Conservation (phyloP, 23 tunicate species). For the Ascidia mentula region DNA sequence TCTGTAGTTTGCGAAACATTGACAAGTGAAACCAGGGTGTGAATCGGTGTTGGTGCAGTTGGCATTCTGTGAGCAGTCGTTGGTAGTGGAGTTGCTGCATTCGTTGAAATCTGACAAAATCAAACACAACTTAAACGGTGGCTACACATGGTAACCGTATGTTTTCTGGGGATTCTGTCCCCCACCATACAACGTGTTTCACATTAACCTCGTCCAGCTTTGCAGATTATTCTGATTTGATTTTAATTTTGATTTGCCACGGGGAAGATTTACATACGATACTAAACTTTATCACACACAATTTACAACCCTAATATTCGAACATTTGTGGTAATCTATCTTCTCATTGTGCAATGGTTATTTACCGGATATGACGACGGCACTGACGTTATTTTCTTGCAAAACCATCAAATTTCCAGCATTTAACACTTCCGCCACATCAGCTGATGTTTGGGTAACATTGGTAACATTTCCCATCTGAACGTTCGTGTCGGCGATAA, state of each 20-base stretch:
- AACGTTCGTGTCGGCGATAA: slow-evolving; percentile 14
- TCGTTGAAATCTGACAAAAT: slow-evolving; percentile 43
- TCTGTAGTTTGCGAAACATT: slow-evolving; percentile 28
- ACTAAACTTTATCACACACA: too few species aligned
- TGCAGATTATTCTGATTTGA: too few species aligned
- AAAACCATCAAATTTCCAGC: not conserved
- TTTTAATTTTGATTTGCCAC: too few species aligned
- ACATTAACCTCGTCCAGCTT: too few species aligned
- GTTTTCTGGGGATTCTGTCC: too few species aligned
- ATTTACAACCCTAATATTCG: too few species aligned
- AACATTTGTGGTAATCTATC: too few species aligned
- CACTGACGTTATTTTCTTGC: not conserved
- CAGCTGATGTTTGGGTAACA: not conserved
- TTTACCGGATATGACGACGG: not conserved
- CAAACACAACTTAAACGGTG: not conserved
- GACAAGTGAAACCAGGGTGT: slow-evolving; percentile 35
- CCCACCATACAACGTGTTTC: too few species aligned
- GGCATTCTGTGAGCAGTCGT: slow-evolving; percentile 34
- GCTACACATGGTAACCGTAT: too few species aligned
- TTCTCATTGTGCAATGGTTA: too few species aligned
- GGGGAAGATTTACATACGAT: too few species aligned
- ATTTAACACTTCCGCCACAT: not conserved
- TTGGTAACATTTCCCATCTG: not conserved
- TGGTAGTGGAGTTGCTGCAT: slow-evolving; percentile 13
- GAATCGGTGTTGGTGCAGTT: slow-evolving; percentile 14